Evolutionary conservation across 2,113 vertebrate genomes (phyloP), one percentile per base, ranked within the genome.

Genomic region (Phalacrocorax brasilianus): DNA sequence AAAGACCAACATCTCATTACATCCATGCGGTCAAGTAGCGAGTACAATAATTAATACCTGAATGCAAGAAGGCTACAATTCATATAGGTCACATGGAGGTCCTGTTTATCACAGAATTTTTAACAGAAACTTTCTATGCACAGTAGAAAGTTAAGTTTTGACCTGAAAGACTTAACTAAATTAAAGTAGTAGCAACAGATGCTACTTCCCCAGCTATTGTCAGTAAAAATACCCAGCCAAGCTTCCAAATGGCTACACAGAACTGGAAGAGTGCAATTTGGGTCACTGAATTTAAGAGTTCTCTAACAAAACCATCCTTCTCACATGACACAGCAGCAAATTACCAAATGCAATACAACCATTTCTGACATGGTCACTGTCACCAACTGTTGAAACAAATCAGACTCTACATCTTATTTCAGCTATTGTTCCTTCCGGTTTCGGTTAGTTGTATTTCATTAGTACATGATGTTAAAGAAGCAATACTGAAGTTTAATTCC

Each of bases 1-100:
- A 93, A 91, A 97, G 21, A 96, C 13, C 74, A 75, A 67, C 71
- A 47, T 61, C 49, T n/a, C 52, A 53, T 81, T 91, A 85, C 27
- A 55, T 21, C 35, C 21, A 45, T 11, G 16, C 1, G 70, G 62
- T 66, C 49, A 71, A 86, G 50, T 1, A 77, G 1, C 42, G 67
- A 89, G 5, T 59, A 58, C n/a, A 91, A 35, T 13, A 72, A 76
- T 40, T 38, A 73, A 42, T n/a, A 86, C 10, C 15, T 5, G 44
- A 65, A 22, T 8, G 21, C 35, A 75, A 59, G 47, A 78, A 82
- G 52, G 28, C 53, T 67, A 38, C 35, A 52, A 33, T 32, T 63
- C 14, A 19, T 18, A 14, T 2, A n/a, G 8, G 16, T 74, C 32
- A 80, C 17, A 21, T 1, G 5, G 24, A 88, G 13, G 23, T 67